Conservation (phyloP, 1,140 invertebrate species). For the Pristionchus pacificus region DNA sequence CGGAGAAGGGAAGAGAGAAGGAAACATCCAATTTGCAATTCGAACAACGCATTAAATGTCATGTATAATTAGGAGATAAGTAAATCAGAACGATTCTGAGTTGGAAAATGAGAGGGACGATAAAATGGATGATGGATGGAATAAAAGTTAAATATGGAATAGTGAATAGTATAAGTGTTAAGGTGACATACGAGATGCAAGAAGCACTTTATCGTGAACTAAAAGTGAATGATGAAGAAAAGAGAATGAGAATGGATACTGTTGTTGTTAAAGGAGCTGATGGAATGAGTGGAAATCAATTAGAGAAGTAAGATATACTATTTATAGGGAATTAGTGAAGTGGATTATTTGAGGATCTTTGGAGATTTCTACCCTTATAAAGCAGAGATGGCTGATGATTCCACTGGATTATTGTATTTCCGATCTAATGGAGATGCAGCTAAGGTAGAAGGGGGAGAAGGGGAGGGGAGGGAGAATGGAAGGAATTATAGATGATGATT, state of each 20-base stretch:
- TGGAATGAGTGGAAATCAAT: neutral
- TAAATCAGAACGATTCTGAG: too few relatives aligned
- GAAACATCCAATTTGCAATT: too few relatives aligned
- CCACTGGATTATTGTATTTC: slow-evolving; percentile 11
- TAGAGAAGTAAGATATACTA: neutral
- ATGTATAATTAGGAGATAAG: too few relatives aligned
- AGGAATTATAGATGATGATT: slow-evolving; percentile 21
- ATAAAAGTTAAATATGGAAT: neutral
- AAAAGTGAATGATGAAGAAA: neutral
- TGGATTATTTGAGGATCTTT: slow-evolving; percentile 20
- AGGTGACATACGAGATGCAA: neutral
- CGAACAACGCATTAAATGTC: too few relatives aligned
- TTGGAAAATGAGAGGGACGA: neutral
- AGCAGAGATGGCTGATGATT: neutral
- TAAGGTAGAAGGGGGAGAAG: slow-evolving; percentile 6
- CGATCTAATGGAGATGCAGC: slow-evolving; percentile 11
- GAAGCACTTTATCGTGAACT: neutral
- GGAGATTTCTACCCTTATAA: slow-evolving; percentile 10
- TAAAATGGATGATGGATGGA: neutral
- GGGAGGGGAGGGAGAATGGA: neutral
- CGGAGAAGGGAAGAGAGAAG: neutral
- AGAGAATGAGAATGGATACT: neutral
- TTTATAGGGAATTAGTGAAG: neutral
- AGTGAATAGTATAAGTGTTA: neutral
- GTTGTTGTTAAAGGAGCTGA: neutral